A percentile compares a stretch with the other conserved stretches of the same genome.
Conservation (phyloP, 2,113 vertebrate genomes). For the Aegithalos caudatus region DNA sequence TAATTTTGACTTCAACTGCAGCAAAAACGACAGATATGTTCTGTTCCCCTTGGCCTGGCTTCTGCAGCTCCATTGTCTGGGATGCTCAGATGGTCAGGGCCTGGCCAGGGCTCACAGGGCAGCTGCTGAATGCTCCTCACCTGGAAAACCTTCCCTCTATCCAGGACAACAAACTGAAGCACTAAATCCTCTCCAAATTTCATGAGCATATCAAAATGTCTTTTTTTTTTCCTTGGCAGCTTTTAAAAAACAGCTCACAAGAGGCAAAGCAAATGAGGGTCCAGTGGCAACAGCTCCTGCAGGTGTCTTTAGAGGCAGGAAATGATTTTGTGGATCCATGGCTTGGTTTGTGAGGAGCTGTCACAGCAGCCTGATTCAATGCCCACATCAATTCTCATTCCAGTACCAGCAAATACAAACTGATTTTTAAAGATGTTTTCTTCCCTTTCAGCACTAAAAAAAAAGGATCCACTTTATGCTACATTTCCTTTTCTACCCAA, state of each 20-base stretch:
- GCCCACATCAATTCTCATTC: not conserved
- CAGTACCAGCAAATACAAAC: not conserved
- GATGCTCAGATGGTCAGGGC: not conserved
- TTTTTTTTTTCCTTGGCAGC: not conserved
- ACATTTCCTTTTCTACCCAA: not conserved
- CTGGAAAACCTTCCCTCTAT: not conserved
- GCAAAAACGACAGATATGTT: not conserved
- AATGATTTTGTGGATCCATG: accelerated
- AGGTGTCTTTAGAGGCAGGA: not conserved
- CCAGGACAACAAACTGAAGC: not conserved
- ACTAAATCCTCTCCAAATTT: not conserved
- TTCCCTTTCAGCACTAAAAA: not conserved
- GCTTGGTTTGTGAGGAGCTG: not conserved
- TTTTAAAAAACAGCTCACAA: not conserved
- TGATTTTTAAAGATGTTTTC: not conserved
- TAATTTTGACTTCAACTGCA: not conserved
- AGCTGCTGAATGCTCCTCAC: not conserved
- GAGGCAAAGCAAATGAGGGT: not conserved
- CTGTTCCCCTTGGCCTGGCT: not conserved
- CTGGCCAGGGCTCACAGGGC: not conserved
- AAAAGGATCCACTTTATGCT: not conserved
- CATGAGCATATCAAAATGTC: not conserved
- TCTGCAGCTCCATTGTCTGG: not conserved
- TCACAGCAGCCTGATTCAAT: not conserved
- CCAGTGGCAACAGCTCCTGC: not conserved